Evolutionary conservation across 2,797 vertebrate genomes (phyloP).

Genomic region (Acestrorhynchus altus): DNA sequence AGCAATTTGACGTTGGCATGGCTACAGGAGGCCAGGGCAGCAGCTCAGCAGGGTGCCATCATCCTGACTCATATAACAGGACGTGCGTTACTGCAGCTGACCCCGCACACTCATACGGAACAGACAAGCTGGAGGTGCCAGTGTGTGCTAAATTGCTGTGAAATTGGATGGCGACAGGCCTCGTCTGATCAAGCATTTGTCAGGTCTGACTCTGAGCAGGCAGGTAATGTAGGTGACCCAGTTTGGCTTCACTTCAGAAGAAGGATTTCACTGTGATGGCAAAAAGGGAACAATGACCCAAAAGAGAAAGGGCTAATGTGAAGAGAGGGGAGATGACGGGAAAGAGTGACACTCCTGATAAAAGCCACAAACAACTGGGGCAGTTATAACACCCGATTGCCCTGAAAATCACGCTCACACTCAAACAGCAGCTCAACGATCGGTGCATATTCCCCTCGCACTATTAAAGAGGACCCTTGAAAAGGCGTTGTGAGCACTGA

Average conservation of each 20-base stretch:
- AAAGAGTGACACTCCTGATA: background rate
- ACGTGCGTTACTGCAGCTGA: background rate
- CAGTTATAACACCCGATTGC: background rate
- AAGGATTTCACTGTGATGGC: constrained; percentile 39
- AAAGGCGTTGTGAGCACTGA: too few relatives aligned
- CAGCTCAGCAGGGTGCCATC: background rate
- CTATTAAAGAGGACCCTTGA: background rate
- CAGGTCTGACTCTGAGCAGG: constrained; percentile 29
- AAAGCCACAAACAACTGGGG: background rate
- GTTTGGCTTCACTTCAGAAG: constrained; percentile 48
- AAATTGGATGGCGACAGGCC: constrained; percentile 12
- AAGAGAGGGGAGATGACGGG: constrained; percentile 29
- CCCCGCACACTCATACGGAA: constrained; percentile 4
- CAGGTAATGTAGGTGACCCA: constrained; percentile 61
- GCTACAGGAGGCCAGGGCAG: background rate
- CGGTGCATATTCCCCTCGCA: background rate
- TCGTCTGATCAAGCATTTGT: constrained; percentile 32
- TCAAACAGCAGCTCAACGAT: background rate
- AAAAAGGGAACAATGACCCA: constrained; percentile 53
- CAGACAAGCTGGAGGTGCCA: background rate
- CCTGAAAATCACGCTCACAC: background rate
- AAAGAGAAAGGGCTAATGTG: constrained; percentile 30
- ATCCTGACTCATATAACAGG: constrained; percentile 14
- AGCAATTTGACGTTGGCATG: constrained; percentile 2
- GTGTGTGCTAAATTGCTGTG: constrained; percentile 28